A percentile compares a stretch with the other conserved stretches of the same genome.
Evolutionary conservation across 1,140 invertebrate species (phyloP).

Genomic region (Lepidurus packardi): DNA sequence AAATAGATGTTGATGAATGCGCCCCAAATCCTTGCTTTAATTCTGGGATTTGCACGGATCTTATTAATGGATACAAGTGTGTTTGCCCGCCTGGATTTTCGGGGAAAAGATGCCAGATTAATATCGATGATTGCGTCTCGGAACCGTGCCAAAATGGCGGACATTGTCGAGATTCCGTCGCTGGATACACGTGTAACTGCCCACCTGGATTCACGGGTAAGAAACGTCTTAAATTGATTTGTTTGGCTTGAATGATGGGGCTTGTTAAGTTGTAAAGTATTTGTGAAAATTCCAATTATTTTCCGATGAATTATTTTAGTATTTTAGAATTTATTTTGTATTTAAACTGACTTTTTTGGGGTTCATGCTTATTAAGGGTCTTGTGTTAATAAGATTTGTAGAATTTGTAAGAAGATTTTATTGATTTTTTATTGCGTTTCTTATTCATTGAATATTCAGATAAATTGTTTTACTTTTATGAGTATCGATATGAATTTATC

Average conservation of each 20-base stretch:
- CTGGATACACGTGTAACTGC: slow-evolving; percentile 49
- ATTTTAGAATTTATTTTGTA: too few species aligned
- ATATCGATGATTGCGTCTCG: slow-evolving; percentile 83
- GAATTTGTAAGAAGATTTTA: too few species aligned
- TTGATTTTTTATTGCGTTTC: too few species aligned
- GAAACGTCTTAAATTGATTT: slow-evolving; percentile 33
- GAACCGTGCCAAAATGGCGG: slow-evolving; percentile 79
- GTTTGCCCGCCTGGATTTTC: slow-evolving; percentile 78
- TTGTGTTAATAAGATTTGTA: too few species aligned
- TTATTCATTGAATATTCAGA: too few species aligned
- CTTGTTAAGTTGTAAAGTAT: too few species aligned
- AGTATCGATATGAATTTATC: too few species aligned
- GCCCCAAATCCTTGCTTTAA: slow-evolving; percentile 79
- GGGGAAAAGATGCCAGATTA: slow-evolving; percentile 75
- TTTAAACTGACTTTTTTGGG: too few species aligned
- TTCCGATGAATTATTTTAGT: too few species aligned
- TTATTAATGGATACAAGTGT: slow-evolving; percentile 80
- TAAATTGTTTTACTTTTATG: too few species aligned
- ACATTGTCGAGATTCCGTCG: slow-evolving; percentile 77
- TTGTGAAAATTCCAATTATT: too few species aligned
- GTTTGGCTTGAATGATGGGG: background rate
- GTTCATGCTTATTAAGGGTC: too few species aligned
- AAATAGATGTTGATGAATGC: slow-evolving; percentile 77
- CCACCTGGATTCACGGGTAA: slow-evolving; percentile 39
- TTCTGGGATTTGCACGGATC: slow-evolving; percentile 73